Evolutionary conservation across 2,797 vertebrate genomes (phyloP).

Genomic region (Mormyrops attenuatus): DNA sequence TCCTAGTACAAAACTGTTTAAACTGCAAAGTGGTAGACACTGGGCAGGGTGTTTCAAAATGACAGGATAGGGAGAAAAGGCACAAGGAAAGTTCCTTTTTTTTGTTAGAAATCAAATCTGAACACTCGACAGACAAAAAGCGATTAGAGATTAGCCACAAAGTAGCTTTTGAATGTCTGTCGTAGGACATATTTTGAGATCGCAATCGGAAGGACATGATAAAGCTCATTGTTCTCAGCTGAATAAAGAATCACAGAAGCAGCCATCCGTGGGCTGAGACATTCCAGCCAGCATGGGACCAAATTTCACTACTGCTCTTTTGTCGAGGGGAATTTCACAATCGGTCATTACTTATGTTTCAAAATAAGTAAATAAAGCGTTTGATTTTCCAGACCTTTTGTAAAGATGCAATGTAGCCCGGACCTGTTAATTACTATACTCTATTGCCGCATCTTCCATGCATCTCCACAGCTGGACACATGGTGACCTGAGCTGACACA

Average conservation of each 20-base stretch:
- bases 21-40: not conserved
- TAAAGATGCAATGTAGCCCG: not conserved
- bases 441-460: not conserved
- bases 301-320: slow-evolving; percentile 7
- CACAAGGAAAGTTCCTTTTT: not conserved
- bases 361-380: not conserved
- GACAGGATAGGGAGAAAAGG: not conserved
- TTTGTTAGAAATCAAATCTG: not conserved
- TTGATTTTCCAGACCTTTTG: not conserved
- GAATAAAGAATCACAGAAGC: not conserved
- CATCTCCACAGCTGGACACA: not conserved
- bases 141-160: not conserved
- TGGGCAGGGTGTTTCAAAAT: not conserved
- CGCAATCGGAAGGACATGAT: not conserved
- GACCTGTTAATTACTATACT: not conserved
- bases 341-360: not conserved
- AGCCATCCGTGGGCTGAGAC: not conserved
- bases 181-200: not conserved
- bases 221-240: not conserved
- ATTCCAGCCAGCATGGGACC: slow-evolving; percentile 4
- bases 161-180: not conserved
- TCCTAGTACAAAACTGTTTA: not conserved
- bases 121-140: not conserved
- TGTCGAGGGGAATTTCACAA: slow-evolving; percentile 4
- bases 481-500: not conserved